These are phyloP conservation scores for Cephus runcator DNA, from an alignment of 2,888 invertebrate species.

Conservation along the genomic window DNA sequence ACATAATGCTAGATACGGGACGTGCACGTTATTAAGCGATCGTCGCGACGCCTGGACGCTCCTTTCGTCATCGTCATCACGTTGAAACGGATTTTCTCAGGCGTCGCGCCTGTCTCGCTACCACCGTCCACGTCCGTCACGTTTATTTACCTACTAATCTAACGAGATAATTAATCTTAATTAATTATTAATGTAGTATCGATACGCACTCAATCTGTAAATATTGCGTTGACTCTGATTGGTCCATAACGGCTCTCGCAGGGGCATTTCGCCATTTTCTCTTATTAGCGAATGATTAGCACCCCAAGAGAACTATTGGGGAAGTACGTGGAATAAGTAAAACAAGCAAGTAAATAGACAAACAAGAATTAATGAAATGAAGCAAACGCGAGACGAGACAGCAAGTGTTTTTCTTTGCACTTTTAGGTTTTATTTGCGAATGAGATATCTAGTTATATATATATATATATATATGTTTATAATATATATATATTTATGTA, in stretches of 20 bases:
- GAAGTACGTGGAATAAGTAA: background rate
- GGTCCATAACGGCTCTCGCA: background rate
- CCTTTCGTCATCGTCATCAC: background rate
- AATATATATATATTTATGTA: background rate
- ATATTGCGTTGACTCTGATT: slow-evolving; percentile 45
- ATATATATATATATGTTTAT: background rate
- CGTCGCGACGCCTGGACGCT: background rate
- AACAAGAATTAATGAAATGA: background rate
- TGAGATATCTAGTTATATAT: background rate
- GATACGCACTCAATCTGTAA: slow-evolving; percentile 50
- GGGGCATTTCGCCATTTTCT: background rate
- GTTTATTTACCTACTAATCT: slow-evolving; percentile 14
- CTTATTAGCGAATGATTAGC: background rate
- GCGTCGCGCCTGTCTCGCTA: background rate
- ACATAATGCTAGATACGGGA: slow-evolving; percentile 23
- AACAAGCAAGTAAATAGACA: background rate
- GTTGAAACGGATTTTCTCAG: background rate
- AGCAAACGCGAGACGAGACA: background rate
- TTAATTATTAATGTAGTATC: slow-evolving; percentile 41
- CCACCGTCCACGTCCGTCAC: background rate
- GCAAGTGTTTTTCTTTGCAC: background rate
- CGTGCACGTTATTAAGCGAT: background rate
- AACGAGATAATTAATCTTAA: slow-evolving; percentile 40
- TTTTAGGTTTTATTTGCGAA: background rate
- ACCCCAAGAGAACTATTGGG: background rate